Evolutionary conservation across 2,113 vertebrate genomes (phyloP).

Genomic region (Andinoacara biseriatus): DNA sequence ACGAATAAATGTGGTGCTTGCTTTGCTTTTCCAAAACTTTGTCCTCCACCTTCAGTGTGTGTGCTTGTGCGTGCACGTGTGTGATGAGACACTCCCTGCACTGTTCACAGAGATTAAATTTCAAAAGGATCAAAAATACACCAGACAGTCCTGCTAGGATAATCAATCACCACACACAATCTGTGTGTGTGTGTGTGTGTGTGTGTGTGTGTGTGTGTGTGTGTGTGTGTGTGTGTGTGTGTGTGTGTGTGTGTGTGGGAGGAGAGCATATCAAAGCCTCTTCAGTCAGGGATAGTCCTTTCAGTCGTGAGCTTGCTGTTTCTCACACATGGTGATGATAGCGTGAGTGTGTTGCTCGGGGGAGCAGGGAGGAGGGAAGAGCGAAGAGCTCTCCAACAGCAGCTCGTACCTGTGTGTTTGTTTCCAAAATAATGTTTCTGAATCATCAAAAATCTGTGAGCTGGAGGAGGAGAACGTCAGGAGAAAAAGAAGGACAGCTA

Average conservation of each 20-base stretch:
- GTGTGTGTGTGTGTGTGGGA: not conserved
- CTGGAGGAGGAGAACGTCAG: slow-evolving; percentile 14
- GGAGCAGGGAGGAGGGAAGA: not conserved
- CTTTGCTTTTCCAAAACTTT: slow-evolving; percentile 23
- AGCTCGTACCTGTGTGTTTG: slow-evolving; percentile 30
- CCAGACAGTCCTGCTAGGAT: slow-evolving; percentile 76
- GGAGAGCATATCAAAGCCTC: not conserved
- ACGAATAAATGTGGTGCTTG: not conserved
- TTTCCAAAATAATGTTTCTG: slow-evolving; percentile 37
- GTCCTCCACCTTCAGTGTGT: slow-evolving; percentile 22
- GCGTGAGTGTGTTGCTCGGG: not conserved
- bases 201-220: not conserved
- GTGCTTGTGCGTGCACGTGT: not conserved
- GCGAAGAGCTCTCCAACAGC: not conserved
- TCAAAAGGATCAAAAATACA: slow-evolving; percentile 80
- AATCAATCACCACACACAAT: slow-evolving; percentile 76
- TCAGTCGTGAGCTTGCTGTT: not conserved
- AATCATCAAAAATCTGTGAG: slow-evolving; percentile 31
- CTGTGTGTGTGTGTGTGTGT: not conserved
- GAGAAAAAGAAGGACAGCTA: not conserved
- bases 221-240: not conserved
- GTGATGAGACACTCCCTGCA: slow-evolving; percentile 53
- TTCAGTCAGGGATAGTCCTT: not conserved
- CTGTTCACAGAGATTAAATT: slow-evolving; percentile 79
- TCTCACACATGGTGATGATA: slow-evolving; percentile 10